Evolutionary conservation across 1,140 invertebrate genomes (phyloP).

Genomic region (Lordiphosa collinella): DNA sequence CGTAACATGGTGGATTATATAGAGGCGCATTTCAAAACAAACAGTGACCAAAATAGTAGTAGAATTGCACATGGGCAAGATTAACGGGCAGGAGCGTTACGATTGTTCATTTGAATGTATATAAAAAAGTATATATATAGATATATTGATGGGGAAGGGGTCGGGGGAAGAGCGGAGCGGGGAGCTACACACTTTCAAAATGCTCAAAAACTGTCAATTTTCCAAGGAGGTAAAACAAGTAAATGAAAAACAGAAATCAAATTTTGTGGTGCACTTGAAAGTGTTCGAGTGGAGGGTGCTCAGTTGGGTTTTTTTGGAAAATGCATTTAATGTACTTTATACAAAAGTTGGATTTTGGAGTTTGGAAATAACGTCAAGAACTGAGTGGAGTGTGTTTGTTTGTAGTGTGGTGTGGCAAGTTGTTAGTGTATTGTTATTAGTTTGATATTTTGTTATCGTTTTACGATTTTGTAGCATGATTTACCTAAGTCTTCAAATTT

Average conservation of each 20-base stretch:
- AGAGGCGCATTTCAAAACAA: constrained; percentile 66
- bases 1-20: constrained; percentile 45
- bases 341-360: constrained; percentile 47
- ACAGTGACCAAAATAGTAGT: constrained; percentile 46
- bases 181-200: constrained; percentile 31
- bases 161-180: constrained; percentile 11
- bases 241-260: constrained; percentile 21
- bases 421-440: constrained; percentile 25
- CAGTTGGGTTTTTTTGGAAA: constrained; percentile 28
- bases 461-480: constrained; percentile 56
- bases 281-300: constrained; percentile 12
- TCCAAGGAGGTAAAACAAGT: constrained; percentile 27
- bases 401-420: constrained; percentile 6
- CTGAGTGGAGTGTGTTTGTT: constrained; percentile 35
- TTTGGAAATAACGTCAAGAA: constrained; percentile 48
- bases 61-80: constrained; percentile 52
- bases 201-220: constrained; percentile 27
- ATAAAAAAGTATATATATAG: constrained; percentile 4
- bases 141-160: constrained; percentile 10
- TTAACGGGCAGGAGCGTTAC: constrained; percentile 48
- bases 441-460: constrained; percentile 16
- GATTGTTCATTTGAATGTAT: constrained; percentile 23
- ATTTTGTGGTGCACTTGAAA: constrained; percentile 45
- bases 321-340: constrained; percentile 53
- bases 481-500: constrained; percentile 88